phyloP scores from a whole-genome alignment of 2,797 vertebrate species.

The Coregonus suidteri region DNA sequence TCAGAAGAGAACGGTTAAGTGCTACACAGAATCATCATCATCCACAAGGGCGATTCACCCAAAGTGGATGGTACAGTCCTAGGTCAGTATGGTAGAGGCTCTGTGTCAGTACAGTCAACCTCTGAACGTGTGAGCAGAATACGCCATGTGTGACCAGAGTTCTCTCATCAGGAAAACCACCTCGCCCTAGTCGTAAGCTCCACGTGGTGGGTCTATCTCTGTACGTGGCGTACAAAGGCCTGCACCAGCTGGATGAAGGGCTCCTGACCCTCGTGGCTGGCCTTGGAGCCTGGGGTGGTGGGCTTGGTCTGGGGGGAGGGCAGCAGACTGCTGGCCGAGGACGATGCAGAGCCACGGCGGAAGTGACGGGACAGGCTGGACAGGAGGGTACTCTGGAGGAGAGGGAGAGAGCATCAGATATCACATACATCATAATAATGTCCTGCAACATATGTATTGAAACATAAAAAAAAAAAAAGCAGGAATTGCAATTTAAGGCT shows the following conservation, averaged over 20 bases:
- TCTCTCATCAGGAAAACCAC: not conserved
- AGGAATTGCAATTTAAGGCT: not conserved
- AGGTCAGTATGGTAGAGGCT: not conserved
- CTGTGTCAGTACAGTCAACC: not conserved
- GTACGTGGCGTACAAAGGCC: conserved; percentile 91
- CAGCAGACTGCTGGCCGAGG: conserved; percentile 84
- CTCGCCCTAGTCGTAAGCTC: not conserved
- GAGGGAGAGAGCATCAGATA: not conserved
- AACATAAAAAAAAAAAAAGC: too few species aligned
- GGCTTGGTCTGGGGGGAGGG: conserved; percentile 87
- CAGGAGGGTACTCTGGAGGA: conserved; percentile 88
- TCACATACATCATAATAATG: not conserved
- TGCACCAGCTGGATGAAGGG: conserved; percentile 96
- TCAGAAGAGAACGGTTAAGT: not conserved
- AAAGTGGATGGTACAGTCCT: not conserved
- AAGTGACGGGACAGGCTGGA: conserved; percentile 92
- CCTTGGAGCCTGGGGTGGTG: conserved; percentile 77
- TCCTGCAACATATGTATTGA: too few species aligned
- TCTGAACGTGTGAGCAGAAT: not conserved
- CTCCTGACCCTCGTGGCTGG: conserved; percentile 88
- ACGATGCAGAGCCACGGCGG: conserved; percentile 89
- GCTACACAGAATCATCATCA: not conserved
- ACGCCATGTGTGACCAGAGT: not conserved
- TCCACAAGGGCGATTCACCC: not conserved
- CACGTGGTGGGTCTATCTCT: conserved; percentile 77